Percentiles rank a stretch among this genome's conserved stretches.
Evolutionary conservation across 2,888 invertebrate genomes (phyloP).

Genomic region (Macroteleia sp.): DNA sequence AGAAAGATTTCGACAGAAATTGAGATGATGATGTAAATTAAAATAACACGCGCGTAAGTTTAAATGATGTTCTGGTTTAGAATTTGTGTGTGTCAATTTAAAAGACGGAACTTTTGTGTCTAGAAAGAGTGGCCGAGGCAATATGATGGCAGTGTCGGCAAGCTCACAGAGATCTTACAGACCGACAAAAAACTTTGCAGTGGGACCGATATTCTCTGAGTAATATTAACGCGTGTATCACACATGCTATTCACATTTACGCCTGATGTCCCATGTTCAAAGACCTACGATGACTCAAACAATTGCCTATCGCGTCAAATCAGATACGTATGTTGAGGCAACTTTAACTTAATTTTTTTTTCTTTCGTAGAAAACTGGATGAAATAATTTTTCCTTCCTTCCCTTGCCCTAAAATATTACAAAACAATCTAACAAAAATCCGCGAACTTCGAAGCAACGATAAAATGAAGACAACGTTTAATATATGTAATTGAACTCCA

Average conservation of each 20-base stretch:
- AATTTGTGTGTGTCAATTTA: not conserved
- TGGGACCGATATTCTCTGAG: constrained; percentile 62
- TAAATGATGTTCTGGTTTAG: not conserved
- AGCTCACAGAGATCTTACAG: constrained; percentile 80
- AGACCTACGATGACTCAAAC: constrained; percentile 49
- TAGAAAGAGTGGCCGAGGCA: constrained; percentile 69
- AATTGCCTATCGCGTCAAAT: constrained; percentile 43
- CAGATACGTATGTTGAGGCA: constrained; percentile 8
- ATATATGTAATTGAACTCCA: constrained; percentile 48
- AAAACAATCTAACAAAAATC: too few relatives aligned
- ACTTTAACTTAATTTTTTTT: constrained; percentile 1
- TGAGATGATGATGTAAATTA: not conserved
- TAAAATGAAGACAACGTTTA: constrained; percentile 27
- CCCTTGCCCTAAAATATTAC: too few relatives aligned
- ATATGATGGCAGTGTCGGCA: constrained; percentile 70
- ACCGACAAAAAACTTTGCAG: constrained; percentile 78
- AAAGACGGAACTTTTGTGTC: constrained; percentile 28
- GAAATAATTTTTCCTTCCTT: too few relatives aligned
- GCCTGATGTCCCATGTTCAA: constrained; percentile 53
- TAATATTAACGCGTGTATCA: constrained; percentile 80
- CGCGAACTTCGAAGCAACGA: not conserved
- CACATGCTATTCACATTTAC: constrained; percentile 75
- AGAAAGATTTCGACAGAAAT: too few relatives aligned
- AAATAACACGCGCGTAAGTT: constrained; percentile 49
- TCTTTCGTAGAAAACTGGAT: too few relatives aligned